phyloP scores from a whole-genome alignment of 2,888 invertebrate species.

The Dynastes hyllus region DNA sequence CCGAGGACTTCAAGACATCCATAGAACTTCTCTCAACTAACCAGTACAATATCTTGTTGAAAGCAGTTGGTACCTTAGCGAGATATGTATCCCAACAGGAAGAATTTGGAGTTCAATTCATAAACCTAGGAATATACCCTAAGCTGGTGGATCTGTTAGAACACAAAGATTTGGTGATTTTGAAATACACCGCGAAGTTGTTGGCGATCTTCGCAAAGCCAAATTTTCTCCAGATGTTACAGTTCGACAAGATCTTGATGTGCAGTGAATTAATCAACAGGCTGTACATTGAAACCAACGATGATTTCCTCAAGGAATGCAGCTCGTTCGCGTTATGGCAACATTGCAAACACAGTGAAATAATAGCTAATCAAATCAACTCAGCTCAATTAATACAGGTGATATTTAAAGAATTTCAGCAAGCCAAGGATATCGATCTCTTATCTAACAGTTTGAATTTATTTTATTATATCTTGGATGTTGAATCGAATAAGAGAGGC shows the following conservation, averaged over 20 bases:
- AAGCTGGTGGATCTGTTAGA: constrained; percentile 32
- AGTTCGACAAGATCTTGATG: constrained; percentile 3
- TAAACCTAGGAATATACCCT: constrained; percentile 23
- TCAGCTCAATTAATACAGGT: constrained; percentile 15
- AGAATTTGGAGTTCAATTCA: background rate
- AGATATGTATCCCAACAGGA: constrained; percentile 26
- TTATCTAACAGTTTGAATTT: constrained; percentile 41
- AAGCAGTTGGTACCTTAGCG: constrained; percentile 23
- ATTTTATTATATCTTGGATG: constrained; percentile 23
- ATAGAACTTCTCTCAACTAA: constrained; percentile 26
- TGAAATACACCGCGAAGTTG: constrained; percentile 40
- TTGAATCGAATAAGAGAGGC: constrained; percentile 12
- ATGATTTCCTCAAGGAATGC: constrained; percentile 45
- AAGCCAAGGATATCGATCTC: constrained; percentile 24
- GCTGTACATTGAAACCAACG: constrained; percentile 17
- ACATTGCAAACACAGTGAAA: constrained; percentile 8
- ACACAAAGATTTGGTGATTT: background rate
- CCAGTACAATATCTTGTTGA: constrained; percentile 24
- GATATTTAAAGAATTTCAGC: constrained; percentile 21
- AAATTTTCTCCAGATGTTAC: background rate
- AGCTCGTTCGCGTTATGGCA: constrained; percentile 33
- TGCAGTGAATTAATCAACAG: constrained; percentile 13
- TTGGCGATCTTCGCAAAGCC: constrained; percentile 19
- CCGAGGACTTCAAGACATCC: constrained; percentile 35
- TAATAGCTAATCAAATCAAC: constrained; percentile 34